These are phyloP conservation scores for Syrmaticus mikado DNA, from an alignment of 2,113 vertebrate species.

Conservation along the genomic window DNA sequence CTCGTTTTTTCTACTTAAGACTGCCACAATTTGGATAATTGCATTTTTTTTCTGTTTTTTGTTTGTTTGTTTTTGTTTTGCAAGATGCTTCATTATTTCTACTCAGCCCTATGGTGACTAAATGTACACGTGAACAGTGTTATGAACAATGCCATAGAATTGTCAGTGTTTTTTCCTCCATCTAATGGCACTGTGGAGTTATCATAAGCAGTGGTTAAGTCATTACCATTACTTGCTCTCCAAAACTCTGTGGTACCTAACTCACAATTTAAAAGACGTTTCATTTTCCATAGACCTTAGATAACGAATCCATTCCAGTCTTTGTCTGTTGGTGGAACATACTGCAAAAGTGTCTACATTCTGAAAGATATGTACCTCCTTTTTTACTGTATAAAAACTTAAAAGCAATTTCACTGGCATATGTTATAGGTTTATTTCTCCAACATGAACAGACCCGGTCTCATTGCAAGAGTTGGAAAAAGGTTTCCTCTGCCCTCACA, in stretches of 20 bases:
- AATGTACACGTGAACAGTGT: neutral
- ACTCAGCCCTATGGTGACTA: neutral
- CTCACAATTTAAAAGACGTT: slow-evolving; percentile 5
- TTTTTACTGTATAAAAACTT: neutral
- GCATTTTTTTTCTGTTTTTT: neutral
- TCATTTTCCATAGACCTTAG: neutral
- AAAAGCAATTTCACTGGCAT: neutral
- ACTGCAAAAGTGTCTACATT: neutral
- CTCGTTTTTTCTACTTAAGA: neutral
- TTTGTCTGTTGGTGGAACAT: neutral
- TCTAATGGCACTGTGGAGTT: neutral
- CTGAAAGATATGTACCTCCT: neutral
- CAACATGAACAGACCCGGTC: neutral
- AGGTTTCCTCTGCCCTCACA: neutral
- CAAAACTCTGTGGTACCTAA: neutral
- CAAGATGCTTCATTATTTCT: neutral
- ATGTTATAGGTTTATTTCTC: neutral
- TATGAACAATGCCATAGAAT: no score
- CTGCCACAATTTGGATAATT: neutral
- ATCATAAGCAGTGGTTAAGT: neutral
- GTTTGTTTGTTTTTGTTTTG: neutral
- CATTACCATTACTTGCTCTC: neutral
- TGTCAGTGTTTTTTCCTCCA: neutral
- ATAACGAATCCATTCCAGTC: neutral
- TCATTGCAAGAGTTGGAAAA: neutral